Evolutionary conservation across 2,888 invertebrate species (phyloP), one percentile per base, ranked within the genome.

Genomic region (Epiblema foenella): DNA sequence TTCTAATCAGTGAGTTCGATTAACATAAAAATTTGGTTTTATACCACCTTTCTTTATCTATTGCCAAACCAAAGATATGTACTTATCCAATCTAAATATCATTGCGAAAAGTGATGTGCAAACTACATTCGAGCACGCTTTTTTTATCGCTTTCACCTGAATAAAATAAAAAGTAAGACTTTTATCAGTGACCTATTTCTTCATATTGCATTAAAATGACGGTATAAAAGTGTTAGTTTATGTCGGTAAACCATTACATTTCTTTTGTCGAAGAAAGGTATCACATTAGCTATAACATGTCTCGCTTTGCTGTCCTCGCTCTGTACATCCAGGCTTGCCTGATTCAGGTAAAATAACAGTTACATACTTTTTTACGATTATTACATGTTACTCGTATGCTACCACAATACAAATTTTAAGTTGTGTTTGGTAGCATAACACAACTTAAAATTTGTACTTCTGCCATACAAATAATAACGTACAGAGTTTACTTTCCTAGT

Each of bases 251-350:
- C 0, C 20, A 42, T 59, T 15, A 42, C 39, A 59, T 59, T 60
- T 46, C 60, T 60, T 60, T 46, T 46, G 2, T 24, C 42, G 24
- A 46, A 60, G 60, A 46, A 51, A 64, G 18, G 42, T 33, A 51
- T 46, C 12, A 8, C 59, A 59, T n/a, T n/a, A n/a, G n/a, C 17
- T 29, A 8, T 33, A 33, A 33, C 5, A 63, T 69, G 69, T 49
- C 56, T 24, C 60, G 62, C 12, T 37, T 57, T 49, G 57, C 49
- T 56, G 15, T 69, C 39, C n/a, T 59, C 2, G 24, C 42, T 17
- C 20, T 68, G 11, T 68, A 52, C 11, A 5, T 60, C 17, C 69
- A 64, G 69, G 63, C 65, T 65, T 59, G 37, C 15, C 42, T 70
- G n/a, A 46, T 69, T 8, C 60, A 60, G 60, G 60, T 60, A 60